Percentiles rank a stretch among this genome's conserved stretches.
phyloP scores from a whole-genome alignment of 1,140 invertebrate genomes.

The Drosophila varians region DNA sequence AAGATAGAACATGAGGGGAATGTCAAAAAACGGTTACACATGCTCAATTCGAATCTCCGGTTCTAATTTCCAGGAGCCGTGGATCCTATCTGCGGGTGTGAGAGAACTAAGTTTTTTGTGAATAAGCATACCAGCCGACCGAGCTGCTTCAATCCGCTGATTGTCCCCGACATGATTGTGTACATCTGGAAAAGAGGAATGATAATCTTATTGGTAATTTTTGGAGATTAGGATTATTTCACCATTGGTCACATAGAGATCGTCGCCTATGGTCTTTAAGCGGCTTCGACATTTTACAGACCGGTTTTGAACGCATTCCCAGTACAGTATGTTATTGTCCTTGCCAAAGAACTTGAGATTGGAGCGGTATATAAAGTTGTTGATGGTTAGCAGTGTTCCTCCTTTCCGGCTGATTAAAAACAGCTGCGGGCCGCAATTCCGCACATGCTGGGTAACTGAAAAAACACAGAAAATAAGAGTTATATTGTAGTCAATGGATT shows the following conservation, averaged over 20 bases:
- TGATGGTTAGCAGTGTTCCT: slow-evolving; percentile 74
- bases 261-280: slow-evolving; percentile 80
- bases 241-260: slow-evolving; percentile 83
- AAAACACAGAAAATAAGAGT: slow-evolving; percentile 6
- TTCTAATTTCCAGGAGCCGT: slow-evolving; percentile 43
- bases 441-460: slow-evolving; percentile 76
- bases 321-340: slow-evolving; percentile 74
- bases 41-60: slow-evolving; percentile 37
- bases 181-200: slow-evolving; percentile 52
- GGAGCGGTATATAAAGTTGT: slow-evolving; percentile 81
- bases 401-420: slow-evolving; percentile 82
- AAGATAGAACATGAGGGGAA: slow-evolving; percentile 17
- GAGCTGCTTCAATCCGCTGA: slow-evolving; percentile 68
- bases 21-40: slow-evolving; percentile 27
- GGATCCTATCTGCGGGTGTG: slow-evolving; percentile 54
- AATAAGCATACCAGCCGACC: slow-evolving; percentile 67
- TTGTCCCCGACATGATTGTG: slow-evolving; percentile 76
- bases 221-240: neutral
- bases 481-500: neutral
- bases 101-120: slow-evolving; percentile 72
- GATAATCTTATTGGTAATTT: neutral
- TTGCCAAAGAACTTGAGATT: slow-evolving; percentile 80
- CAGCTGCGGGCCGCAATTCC: slow-evolving; percentile 74
- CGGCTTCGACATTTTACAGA: slow-evolving; percentile 80
- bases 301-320: slow-evolving; percentile 83